These are phyloP conservation scores for Fulmarus glacialis DNA, from an alignment of 2,113 vertebrate species.

Conservation along the genomic window DNA sequence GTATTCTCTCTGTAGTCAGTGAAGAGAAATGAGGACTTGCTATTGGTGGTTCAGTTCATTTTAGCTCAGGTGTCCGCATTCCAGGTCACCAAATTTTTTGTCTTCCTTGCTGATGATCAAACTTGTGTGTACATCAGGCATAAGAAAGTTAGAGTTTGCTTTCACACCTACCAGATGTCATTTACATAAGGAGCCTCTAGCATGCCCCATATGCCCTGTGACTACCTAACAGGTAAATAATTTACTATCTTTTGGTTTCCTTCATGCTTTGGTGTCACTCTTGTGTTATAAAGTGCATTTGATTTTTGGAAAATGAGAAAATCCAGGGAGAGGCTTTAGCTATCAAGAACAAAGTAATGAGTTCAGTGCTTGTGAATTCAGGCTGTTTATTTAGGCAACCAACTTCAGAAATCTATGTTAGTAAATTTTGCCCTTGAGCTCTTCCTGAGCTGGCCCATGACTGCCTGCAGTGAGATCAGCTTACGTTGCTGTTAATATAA, in stretches of 20 bases:
- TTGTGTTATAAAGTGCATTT: fast-evolving
- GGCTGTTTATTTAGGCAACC: background rate
- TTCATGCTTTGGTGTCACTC: background rate
- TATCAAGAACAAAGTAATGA: background rate
- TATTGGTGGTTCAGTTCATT: background rate
- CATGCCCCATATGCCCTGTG: background rate
- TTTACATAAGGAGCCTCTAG: background rate
- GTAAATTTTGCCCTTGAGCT: background rate
- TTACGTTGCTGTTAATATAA: background rate
- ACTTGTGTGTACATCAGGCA: background rate
- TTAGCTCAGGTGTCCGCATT: background rate
- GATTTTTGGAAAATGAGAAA: background rate
- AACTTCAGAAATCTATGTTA: background rate
- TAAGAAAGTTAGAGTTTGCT: background rate
- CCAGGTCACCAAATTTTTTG: background rate
- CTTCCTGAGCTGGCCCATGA: background rate
- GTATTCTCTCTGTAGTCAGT: background rate
- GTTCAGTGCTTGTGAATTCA: background rate
- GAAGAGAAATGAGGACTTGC: background rate
- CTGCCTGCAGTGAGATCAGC: background rate
- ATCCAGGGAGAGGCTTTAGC: background rate
- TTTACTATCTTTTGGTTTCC: background rate
- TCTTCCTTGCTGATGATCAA: background rate
- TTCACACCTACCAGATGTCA: background rate
- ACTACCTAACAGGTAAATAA: background rate